Evolutionary conservation across 2,113 vertebrate species (phyloP), one percentile per base, ranked within the genome.

Genomic region (Rhineura floridana): DNA sequence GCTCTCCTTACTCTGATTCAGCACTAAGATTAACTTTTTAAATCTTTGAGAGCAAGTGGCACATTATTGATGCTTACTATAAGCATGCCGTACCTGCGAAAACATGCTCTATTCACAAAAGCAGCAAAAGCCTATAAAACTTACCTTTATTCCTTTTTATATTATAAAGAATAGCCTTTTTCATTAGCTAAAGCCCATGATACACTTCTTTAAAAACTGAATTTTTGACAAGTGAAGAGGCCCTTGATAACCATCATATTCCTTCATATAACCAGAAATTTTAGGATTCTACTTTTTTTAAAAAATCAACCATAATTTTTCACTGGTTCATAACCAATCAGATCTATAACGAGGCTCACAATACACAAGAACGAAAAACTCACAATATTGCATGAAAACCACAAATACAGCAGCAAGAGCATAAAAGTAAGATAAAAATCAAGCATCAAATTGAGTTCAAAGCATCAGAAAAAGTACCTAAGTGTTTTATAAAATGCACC

Each of bases 211-310:
- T 42, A 82, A 65, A 44, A 39, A 50, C 2, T 42, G 44, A 0
- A 0, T 2, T 88, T 87, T 90, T 4, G 90, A 84, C 85, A 93
- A 86, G 85, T 12, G 86, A 92, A 75, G 25, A 90, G 33, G 50
- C 79, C 39, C 87, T 95, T 67, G 91, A 81, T 50, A 92, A 88
- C 59, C 86, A 52, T 62, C 21, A 62, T 19, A 91, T 90, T 87
- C 90, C 42, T 87, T 46, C 17, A 52, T 23, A 93, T 87, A 21
- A 88, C n/a, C n/a, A 17, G 21, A n/a, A 88, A 4, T 44, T 67
- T 44, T 0, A 67, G 87, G 2, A 28, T 76, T 85, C 62, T 59
- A 21, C 28, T 83, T 83, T n/a, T 67, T 83, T 67, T 17, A 10
- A 81, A 30, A 30, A 19, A 48, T 69, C 15, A 33, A 63, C 17